phyloP scores from a whole-genome alignment of 2,797 vertebrate genomes.

The Scolopax bukidnonensis region DNA sequence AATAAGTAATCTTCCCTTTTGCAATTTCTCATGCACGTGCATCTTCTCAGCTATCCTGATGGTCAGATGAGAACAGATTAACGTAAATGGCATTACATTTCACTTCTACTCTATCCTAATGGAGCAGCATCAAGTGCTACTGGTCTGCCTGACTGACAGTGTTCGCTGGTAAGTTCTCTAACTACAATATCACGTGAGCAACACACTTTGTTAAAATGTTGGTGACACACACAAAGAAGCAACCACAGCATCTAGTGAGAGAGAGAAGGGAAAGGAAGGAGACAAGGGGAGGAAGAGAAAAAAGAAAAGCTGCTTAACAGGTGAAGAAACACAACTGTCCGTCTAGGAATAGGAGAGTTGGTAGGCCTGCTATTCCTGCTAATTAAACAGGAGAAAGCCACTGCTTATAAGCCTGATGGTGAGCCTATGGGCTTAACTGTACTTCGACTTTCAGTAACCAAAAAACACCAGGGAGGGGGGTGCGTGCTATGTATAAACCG shows the following conservation, averaged over 20 bases:
- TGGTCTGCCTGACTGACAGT: background rate
- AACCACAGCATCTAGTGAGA: background rate
- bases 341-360: background rate
- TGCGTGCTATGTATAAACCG: background rate
- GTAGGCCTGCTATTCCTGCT: constrained; percentile 5
- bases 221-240: background rate
- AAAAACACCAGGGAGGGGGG: background rate
- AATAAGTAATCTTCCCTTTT: background rate
- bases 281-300: background rate
- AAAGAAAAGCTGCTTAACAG: background rate
- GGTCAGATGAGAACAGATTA: background rate
- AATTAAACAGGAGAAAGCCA: constrained; percentile 18
- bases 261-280: background rate
- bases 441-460: background rate
- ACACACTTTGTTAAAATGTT: background rate
- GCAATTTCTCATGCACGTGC: background rate
- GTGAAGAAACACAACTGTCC: background rate
- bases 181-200: background rate
- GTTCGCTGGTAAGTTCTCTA: background rate
- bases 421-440: background rate
- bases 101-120: background rate
- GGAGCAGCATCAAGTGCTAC: background rate
- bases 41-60: background rate
- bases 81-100: background rate
- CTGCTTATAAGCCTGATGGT: background rate